Percentiles rank a stretch among this genome's conserved stretches.
phyloP scores from a whole-genome alignment of 2,888 invertebrate species.

The Tetragnatha montana region DNA sequence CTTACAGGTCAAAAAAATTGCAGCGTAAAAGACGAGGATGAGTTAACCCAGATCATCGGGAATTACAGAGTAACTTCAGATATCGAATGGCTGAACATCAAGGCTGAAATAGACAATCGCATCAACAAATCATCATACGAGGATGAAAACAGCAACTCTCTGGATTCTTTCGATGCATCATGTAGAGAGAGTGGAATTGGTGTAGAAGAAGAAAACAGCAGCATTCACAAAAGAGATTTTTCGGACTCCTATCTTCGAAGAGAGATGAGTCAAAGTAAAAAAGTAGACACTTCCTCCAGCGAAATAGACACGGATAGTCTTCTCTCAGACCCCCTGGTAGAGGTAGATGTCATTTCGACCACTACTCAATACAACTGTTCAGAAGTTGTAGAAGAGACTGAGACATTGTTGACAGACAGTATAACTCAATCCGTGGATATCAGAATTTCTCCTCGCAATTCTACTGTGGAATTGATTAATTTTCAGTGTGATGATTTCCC shows the following conservation, averaged over 20 bases:
- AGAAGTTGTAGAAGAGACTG: constrained; percentile 59
- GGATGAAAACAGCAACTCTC: constrained; percentile 42
- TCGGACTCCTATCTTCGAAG: neutral
- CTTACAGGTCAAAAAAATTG: constrained; percentile 64
- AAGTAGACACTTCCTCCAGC: constrained; percentile 32
- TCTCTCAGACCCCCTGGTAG: constrained; percentile 14
- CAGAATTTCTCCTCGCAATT: constrained; percentile 58
- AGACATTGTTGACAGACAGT: constrained; percentile 48
- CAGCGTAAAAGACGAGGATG: constrained; percentile 60
- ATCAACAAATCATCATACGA: constrained; percentile 28
- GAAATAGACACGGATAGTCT: constrained; percentile 26
- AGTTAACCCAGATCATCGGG: constrained; percentile 53
- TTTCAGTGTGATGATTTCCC: constrained; percentile 41
- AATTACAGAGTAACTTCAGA: constrained; percentile 64
- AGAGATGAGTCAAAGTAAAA: constrained; percentile 39
- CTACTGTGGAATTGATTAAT: constrained; percentile 52
- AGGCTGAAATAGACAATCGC: constrained; percentile 43
- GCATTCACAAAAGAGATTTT: neutral
- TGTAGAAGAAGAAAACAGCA: constrained; percentile 8
- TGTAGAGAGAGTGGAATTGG: constrained; percentile 11
- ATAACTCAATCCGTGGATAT: constrained; percentile 61
- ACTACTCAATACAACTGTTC: constrained; percentile 42
- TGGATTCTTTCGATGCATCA: constrained; percentile 41
- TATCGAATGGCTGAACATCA: constrained; percentile 52
- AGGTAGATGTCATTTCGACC: constrained; percentile 25